phyloP scores from a whole-genome alignment of 2,888 invertebrate species.

The Idaea biselata region DNA sequence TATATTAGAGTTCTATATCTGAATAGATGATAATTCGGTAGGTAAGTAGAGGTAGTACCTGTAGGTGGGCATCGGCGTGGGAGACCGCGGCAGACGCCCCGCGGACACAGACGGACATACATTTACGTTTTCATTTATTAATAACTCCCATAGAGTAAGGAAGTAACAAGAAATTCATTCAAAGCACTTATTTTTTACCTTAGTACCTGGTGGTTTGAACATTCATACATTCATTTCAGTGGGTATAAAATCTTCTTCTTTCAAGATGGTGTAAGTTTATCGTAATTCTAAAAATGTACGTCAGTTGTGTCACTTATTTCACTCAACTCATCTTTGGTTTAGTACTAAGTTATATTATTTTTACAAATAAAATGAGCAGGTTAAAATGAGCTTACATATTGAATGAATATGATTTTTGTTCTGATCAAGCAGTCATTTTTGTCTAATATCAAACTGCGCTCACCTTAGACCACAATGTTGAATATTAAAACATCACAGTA shows the following conservation, averaged over 20 bases:
- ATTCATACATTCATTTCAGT: too few species aligned
- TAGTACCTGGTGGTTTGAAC: neutral
- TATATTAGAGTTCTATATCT: neutral
- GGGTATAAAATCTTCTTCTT: too few species aligned
- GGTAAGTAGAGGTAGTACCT: conserved; percentile 11
- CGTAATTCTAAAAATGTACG: too few species aligned
- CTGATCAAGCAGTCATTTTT: too few species aligned
- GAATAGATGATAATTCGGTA: conserved; percentile 27
- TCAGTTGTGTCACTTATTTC: too few species aligned
- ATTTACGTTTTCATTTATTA: conserved; percentile 75
- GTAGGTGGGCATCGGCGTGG: conserved; percentile 56
- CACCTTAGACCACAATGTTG: conserved; percentile 1
- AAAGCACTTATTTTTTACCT: neutral
- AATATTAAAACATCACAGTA: conserved; percentile 9
- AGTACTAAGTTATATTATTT: too few species aligned
- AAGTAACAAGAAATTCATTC: neutral
- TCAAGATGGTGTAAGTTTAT: too few species aligned
- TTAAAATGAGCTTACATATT: too few species aligned
- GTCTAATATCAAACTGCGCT: conserved; percentile 1
- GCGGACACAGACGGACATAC: conserved; percentile 43
- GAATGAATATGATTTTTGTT: too few species aligned
- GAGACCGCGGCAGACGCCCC: conserved; percentile 52
- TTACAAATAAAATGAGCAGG: too few species aligned
- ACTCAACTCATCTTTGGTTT: too few species aligned
- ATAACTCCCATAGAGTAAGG: conserved; percentile 43